Percentiles rank a stretch among this genome's conserved stretches.
phyloP scores from a whole-genome alignment of 2,113 vertebrate genomes.

The Thryonomys swinderianus region DNA sequence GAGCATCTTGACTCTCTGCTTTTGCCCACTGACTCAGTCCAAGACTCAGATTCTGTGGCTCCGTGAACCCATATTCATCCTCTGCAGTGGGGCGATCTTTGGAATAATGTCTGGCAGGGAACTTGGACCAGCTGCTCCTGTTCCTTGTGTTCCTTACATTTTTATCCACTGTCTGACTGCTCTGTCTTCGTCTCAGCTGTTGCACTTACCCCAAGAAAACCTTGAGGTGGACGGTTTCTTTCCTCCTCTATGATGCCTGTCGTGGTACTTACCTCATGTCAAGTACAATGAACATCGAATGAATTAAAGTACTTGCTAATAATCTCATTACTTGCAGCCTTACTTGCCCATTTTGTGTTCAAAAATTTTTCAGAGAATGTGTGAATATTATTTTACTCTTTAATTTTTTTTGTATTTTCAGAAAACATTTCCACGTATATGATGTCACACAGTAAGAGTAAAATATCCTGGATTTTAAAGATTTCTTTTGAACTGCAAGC shows the following conservation, averaged over 20 bases:
- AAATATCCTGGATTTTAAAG: not conserved
- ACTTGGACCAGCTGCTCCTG: not conserved
- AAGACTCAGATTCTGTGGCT: not conserved
- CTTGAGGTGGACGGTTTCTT: not conserved
- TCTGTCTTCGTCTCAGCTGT: not conserved
- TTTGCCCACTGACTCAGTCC: slow-evolving; percentile 18
- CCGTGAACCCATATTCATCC: not conserved
- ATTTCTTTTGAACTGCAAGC: not conserved
- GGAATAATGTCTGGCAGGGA: not conserved
- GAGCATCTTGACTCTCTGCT: not conserved
- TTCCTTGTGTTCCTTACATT: not conserved
- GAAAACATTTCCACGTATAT: not conserved
- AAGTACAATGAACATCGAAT: not conserved
- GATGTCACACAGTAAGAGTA: not conserved
- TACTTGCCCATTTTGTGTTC: not conserved
- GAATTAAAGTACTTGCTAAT: not conserved
- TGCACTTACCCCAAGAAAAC: not conserved
- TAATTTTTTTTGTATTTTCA: not conserved
- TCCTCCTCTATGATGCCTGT: not conserved
- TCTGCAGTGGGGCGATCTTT: not conserved
- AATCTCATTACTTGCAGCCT: slow-evolving; percentile 32
- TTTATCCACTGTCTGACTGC: not conserved
- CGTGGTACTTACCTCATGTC: not conserved
- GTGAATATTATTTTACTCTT: slow-evolving; percentile 20
- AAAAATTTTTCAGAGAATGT: not conserved